A percentile compares a stretch with the other conserved stretches of the same genome.
Conservation (phyloP, 2,888 invertebrate species). For the Microplitis deprimator region DNA sequence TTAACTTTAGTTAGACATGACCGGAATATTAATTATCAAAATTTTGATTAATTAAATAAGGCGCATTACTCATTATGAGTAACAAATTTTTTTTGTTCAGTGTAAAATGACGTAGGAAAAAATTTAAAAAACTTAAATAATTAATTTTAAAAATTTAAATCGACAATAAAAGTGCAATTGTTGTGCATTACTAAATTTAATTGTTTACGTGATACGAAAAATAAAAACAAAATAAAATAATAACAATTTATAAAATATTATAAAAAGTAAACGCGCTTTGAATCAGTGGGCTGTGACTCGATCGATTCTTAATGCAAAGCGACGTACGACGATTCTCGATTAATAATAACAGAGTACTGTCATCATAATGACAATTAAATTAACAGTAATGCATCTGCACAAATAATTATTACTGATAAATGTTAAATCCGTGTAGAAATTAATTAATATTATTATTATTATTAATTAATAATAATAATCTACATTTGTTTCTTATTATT, state of each 20-base stretch:
- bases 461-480: not conserved
- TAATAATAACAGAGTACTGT: not conserved
- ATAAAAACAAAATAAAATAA: conserved; percentile 14
- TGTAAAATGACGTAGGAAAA: not conserved
- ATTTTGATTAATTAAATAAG: conserved; percentile 1
- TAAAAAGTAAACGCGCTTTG: conserved; percentile 43
- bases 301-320: conserved; percentile 49
- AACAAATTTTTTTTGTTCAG: not conserved
- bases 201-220: not conserved
- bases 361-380: not conserved
- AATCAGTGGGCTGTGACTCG: conserved; percentile 58
- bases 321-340: conserved; percentile 16
- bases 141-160: not conserved
- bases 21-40: not conserved
- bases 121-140: conserved; percentile 1
- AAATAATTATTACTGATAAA: conserved; percentile 4
- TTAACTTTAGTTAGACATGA: not conserved
- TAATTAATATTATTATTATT: not conserved
- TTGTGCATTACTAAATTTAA: not conserved
- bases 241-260: conserved; percentile 4
- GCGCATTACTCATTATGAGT: not conserved
- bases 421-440: conserved; percentile 22
- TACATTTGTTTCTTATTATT: not conserved
- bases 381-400: not conserved
- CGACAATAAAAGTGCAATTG: not conserved